A percentile compares a stretch with the other conserved stretches of the same genome.
phyloP scores from a whole-genome alignment of 2,113 vertebrate genomes.

The Rynchops niger region DNA sequence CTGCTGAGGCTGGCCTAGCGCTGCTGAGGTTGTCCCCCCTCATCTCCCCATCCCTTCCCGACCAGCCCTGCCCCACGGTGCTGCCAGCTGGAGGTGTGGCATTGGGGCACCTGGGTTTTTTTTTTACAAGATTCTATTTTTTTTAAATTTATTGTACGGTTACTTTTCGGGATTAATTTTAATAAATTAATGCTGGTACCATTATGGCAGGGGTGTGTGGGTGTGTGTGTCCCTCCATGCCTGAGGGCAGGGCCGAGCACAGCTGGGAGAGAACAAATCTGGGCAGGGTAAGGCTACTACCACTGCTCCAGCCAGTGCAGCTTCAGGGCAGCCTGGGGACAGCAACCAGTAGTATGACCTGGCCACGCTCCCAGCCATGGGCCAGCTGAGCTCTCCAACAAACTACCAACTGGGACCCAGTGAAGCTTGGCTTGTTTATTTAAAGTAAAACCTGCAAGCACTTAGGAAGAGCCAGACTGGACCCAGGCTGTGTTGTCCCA shows the following conservation, averaged over 20 bases:
- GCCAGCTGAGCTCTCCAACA: rapidly evolving
- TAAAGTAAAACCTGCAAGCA: background rate
- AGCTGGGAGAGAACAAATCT: background rate
- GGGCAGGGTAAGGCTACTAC: rapidly evolving
- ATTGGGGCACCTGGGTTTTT: slow-evolving; percentile 25
- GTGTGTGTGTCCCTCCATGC: background rate
- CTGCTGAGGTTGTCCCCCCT: background rate
- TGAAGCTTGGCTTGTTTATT: background rate
- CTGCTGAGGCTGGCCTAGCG: background rate
- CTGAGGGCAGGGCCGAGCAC: background rate
- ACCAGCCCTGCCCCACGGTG: slow-evolving; percentile 17
- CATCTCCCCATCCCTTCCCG: background rate
- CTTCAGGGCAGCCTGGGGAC: too few species aligned
- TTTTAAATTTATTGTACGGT: slow-evolving; percentile 73
- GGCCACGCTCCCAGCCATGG: rapidly evolving
- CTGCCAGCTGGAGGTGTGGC: slow-evolving; percentile 40
- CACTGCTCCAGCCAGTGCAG: background rate
- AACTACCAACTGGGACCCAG: rapidly evolving
- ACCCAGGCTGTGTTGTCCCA: background rate
- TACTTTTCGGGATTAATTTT: slow-evolving; percentile 74
- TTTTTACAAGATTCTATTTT: slow-evolving; percentile 77
- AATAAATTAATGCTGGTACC: slow-evolving; percentile 76
- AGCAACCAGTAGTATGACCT: rapidly evolving
- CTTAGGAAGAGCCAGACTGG: background rate
- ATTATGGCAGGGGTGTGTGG: background rate